Base-by-base conservation (phyloP, 2,888 invertebrate species). In the Arge pagana region DNA sequence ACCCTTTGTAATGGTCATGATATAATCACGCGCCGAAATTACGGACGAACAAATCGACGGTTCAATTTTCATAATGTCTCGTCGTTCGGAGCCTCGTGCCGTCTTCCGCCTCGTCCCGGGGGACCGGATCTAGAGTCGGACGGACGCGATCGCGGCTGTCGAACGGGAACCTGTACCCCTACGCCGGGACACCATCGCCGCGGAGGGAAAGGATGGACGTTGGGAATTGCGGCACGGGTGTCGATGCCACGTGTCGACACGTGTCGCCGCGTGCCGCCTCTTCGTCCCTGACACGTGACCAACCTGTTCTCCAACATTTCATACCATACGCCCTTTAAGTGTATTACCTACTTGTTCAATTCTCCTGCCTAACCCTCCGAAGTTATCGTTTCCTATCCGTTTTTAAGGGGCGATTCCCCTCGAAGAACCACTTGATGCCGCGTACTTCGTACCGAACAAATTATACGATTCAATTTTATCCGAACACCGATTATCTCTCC, bases 11-110 rank as follows among this genome's bases (percentile, higher is more conserved):
- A n/a, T n/a, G n/a, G n/a, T 62, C 66, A 63, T 73, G 74, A 74
- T 68, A 61, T 65, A 73, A 75, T 74, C 75, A 76, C 64, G 13
- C 21, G 63, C 58, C 59, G 56, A 62, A 65, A 62, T 68, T 64
- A 64, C 66, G 71, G 26, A 23, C 54, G 62, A 68, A 72, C 72
- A 72, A 76, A 76, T 76, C 75, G 74, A 74, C 75, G 74, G 75
- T 75, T 76, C 75, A 76, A 75, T 76, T 76, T 76, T 73, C 70
- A 70, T 76, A 76, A 76, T 76, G 76, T 31, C 8, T 15, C 39
- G 15, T n/a, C 19, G 3, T 11, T 15, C 40, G 13, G 4, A 4
- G 39, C 31, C 24, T 15, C n/a, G 18, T 21, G 37, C 4, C 33
- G 24, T 24, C 19, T 33, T 33, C 45, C 45, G 15, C 23, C n/a